These are phyloP conservation scores for Fukomys damarensis DNA, from an alignment of 2,113 vertebrate genomes.

Conservation along the genomic window DNA sequence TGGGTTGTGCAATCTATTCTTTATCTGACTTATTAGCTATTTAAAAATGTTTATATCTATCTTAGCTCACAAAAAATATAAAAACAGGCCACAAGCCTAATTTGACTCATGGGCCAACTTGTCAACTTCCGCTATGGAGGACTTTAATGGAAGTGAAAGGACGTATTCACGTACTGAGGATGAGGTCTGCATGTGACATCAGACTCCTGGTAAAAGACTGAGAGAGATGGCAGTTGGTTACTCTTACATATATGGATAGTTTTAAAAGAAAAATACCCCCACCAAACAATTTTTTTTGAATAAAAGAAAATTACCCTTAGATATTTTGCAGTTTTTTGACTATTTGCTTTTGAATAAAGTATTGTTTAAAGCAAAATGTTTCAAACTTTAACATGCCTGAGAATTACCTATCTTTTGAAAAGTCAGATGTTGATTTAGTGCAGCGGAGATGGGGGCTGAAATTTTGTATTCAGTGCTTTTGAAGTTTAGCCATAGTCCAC, in stretches of 20 bases:
- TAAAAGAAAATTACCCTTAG: background rate
- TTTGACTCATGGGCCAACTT: background rate
- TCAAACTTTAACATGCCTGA: background rate
- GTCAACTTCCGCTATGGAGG: background rate
- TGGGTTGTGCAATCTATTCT: background rate
- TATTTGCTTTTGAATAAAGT: background rate
- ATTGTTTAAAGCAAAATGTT: background rate
- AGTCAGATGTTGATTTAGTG: background rate
- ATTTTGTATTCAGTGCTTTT: background rate
- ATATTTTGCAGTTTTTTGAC: background rate
- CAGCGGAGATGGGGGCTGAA: background rate
- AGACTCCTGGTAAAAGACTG: background rate
- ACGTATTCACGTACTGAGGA: background rate
- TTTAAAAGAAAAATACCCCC: background rate
- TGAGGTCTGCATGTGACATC: background rate
- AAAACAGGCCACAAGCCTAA: background rate
- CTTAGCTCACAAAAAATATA: background rate
- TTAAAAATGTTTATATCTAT: background rate
- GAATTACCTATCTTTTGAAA: background rate
- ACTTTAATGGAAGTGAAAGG: background rate
- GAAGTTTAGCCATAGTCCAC: background rate
- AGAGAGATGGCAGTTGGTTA: background rate
- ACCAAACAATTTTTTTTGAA: too few species aligned
- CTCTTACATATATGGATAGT: background rate
- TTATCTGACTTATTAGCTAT: background rate